Evolutionary conservation across 2,888 invertebrate genomes (phyloP), one percentile per base, ranked within the genome.

Genomic region (Mythimna lalbum): DNA sequence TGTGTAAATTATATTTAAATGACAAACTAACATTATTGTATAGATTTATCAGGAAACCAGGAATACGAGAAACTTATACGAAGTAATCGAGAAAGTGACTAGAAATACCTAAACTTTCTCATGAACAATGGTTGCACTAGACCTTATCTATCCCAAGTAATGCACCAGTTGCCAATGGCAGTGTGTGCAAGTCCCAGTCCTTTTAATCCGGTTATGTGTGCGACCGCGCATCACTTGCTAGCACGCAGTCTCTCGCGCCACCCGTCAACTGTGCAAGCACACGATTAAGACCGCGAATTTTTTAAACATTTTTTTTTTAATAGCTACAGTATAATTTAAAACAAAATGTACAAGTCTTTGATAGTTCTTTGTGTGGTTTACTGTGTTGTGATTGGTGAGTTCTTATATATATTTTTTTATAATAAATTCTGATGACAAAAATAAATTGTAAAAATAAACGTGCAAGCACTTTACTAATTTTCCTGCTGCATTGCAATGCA

Each of bases 301-400:
- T n/a, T 73, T 75, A 74, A 79, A 69, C 59, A 14, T 59, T 64
- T 81, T 62, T 76, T n/a, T 50, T 4, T 82, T 78, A 73, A 80
- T 78, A 63, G 9, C 27, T 21, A 17, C 12, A 1, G 56, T 17
- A n/a, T 62, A 65, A 61, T 71, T 62, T 61, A n/a, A 39, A 66
- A 72, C 74, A 89, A 88, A 83, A 95, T 95, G 95, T 92, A 90
- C 82, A 95, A 95, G 86, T 90, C 92, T 14, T 69, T 93, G 31
- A 87, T 93, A 85, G 64, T 95, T 69, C 85, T 95, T 81, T 93
- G 94, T 93, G 92, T 92, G 80, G 86, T 93, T 85, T 92, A 87
- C 87, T 91, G 90, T 89, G 92, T 93, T 77, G 89, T 94, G 49
- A 90, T 93, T 80, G 95, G 95, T 95, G 76, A 94, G 95, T 93